Base-by-base conservation (phyloP, 2,113 vertebrate genomes). In the Chionis minor region DNA sequence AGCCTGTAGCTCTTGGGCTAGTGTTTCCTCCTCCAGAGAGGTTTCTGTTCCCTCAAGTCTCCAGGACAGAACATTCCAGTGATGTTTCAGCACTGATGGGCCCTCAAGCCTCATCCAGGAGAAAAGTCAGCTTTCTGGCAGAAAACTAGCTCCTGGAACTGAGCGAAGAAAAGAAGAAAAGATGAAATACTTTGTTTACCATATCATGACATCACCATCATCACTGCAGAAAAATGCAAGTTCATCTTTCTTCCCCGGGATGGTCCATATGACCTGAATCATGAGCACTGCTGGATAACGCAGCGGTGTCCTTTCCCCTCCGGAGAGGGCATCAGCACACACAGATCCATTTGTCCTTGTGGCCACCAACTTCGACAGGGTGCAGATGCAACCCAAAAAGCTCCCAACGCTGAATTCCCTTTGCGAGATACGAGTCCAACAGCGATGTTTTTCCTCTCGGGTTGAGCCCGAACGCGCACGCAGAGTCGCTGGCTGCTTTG, bases 81-180 rank as follows among this genome's bases (percentile, higher is more conserved):
- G 16, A 95, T 96, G 88, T 92, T 97, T 97, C 93, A 90, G 87
- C 87, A 71, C 85, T 96, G 96, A 96, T 94, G 91, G 93, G 75
- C 85, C 72, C 81, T 92, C 51, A 20, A 92, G 67, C 44, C 74
- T 88, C 67, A 70, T 94, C 95, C 97, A 96, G 91, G 67, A 97
- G 91, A 95, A 93, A 95, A 96, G 71, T 96, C 97, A 97, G 94
- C 84, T 93, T 96, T 94, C 96, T 97, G 97, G 97, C 96, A 97
- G 62, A 77, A 95, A 88, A 73, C 77, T 74, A 95, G 94, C 96
- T 96, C 75, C 93, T 96, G 96, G 95, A 96, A 95, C 28, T 0
- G 7, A 95, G 90, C 0, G 4, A 44, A 90, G 91, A 73, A 88
- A 86, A 95, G 72, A 75, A 94, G 92, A 86, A 88, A 94, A 95